phyloP scores from a whole-genome alignment of 2,888 invertebrate species.

The Coronaproctus castanopsis region DNA sequence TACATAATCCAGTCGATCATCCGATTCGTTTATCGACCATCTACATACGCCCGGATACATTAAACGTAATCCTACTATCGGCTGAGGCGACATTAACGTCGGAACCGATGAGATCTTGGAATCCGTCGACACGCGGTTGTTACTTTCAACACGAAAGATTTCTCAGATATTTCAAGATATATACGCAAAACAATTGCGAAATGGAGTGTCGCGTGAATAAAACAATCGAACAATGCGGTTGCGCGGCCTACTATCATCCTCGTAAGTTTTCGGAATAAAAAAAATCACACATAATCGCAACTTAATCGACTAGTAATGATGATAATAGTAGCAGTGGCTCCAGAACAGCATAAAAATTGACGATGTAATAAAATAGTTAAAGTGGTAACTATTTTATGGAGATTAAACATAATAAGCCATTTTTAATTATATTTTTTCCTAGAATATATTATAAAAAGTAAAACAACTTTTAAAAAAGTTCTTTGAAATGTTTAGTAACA shows the following conservation, averaged over 20 bases:
- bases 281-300: no score
- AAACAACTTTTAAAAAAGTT: no score
- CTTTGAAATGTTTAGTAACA: no score
- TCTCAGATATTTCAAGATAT: constrained; percentile 18
- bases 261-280: no score
- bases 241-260: constrained; percentile 17
- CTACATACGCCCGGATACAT: constrained; percentile 13
- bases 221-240: constrained; percentile 17
- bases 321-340: no score
- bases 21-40: constrained; percentile 18
- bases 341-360: no score
- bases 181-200: constrained; percentile 18
- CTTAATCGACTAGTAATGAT: no score
- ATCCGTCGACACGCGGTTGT: constrained; percentile 17
- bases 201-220: constrained; percentile 19
- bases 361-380: no score
- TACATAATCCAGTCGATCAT: constrained; percentile 24
- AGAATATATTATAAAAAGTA: no score
- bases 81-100: constrained; percentile 11
- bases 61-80: constrained; percentile 11
- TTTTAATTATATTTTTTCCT: no score
- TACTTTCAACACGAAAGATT: constrained; percentile 18
- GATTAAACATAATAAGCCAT: no score
- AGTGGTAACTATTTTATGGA: no score
- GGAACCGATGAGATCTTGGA: constrained; percentile 14